These are phyloP conservation scores for Chelonus insularis DNA, from an alignment of 1,140 invertebrate species.

Conservation along the genomic window DNA sequence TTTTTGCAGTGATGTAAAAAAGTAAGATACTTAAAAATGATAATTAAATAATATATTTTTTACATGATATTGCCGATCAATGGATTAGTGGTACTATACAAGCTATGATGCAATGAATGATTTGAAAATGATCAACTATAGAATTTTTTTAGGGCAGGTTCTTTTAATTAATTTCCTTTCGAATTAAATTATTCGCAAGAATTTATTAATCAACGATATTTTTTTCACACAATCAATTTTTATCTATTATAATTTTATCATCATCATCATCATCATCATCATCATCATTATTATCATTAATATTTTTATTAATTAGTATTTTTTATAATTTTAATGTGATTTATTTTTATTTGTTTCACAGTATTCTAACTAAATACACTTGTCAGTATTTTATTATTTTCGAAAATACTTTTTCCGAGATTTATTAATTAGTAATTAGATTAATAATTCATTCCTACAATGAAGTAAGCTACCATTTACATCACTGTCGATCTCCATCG, in stretches of 20 bases:
- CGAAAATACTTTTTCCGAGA: too few species aligned
- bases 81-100: slow-evolving; percentile 10
- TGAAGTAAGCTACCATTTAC: slow-evolving; percentile 30
- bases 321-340: too few species aligned
- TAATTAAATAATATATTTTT: slow-evolving; percentile 18
- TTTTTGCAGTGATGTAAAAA: slow-evolving; percentile 31
- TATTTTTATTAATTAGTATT: too few species aligned
- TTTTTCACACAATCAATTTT: slow-evolving; percentile 11
- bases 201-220: slow-evolving; percentile 27
- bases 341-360: too few species aligned
- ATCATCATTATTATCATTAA: neutral
- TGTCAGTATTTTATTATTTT: slow-evolving; percentile 19
- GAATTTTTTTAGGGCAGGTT: slow-evolving; percentile 20
- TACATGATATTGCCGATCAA: slow-evolving; percentile 4
- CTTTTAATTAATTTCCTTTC: slow-evolving; percentile 18
- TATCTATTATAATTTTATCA: slow-evolving; percentile 21
- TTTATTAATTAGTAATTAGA: slow-evolving; percentile 10
- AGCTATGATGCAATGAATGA: slow-evolving; percentile 23
- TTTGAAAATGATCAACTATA: slow-evolving; percentile 14
- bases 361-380: too few species aligned
- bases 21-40: slow-evolving; percentile 18
- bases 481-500: slow-evolving; percentile 30
- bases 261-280: neutral
- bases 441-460: slow-evolving; percentile 14
- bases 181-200: slow-evolving; percentile 24